Base-by-base conservation (phyloP, 2,888 invertebrate species). In the Biston betularia region DNA sequence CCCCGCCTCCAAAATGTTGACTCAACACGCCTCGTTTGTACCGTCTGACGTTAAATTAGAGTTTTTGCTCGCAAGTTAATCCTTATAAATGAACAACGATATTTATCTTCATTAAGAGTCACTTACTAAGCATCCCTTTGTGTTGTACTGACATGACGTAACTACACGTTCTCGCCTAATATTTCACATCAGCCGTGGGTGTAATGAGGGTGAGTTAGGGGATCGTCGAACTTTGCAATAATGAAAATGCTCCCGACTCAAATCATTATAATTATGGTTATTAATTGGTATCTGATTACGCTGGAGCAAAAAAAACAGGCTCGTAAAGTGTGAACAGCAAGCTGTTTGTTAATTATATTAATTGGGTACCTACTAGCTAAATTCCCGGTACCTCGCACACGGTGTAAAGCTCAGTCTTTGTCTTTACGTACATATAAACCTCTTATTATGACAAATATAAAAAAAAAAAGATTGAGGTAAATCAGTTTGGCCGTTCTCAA, bases 71-170 rank as follows among this genome's bases (percentile, higher is more conserved):
- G 79, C 83, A 88, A 87, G 88, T 89, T 90, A 89, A 91, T 92
- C 87, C 83, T 82, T 89, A 89, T 89, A 89, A 92, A 92, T 88
- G 88, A 91, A 89, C 89, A 87, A 80, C 84, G 79, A 84, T 90
- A 93, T 93, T 93, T 91, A 92, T 93, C 93, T 93, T 93, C 93
- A 93, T 93, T 93, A 93, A 85, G 86, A 89, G 87, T 87, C 85
- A 90, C 88, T 88, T 87, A 87, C 87, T 86, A 89, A 89, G 88
- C 89, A 90, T 87, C 90, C 90, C 89, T 92, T 92, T 91, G 90
- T 89, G 86, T 89, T 88, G 79, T 82, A 87, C 85, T 88, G 89
- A 88, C 89, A 83, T 87, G 84, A 86, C 84, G 88, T 89, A 87
- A 87, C 88, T 88, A 88, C 88, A 88, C 84, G 87, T 87, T 90